Base-by-base conservation (phyloP, 2,888 invertebrate genomes). In the Netelia melanura region DNA sequence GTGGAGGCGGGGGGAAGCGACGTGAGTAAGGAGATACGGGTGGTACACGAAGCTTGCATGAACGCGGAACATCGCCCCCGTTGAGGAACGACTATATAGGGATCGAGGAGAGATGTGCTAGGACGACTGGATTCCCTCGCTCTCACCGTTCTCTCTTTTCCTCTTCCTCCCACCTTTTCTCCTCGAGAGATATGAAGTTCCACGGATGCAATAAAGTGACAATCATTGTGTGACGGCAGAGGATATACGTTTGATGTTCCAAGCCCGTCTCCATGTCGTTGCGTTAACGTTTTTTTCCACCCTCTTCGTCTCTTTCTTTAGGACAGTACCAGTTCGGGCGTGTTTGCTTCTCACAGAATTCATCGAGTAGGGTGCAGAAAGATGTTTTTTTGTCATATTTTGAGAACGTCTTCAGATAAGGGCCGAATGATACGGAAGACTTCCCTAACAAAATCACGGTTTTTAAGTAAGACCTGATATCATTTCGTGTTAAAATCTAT, bases 151-250 rank as follows among this genome's bases (percentile, higher is more conserved):
- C 17, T 82, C 38, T 65, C 21, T 54, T 72, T 61, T 14, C 48
- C 62, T 44, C 54, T 67, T 74, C 21, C 65, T 30, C 58, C 70
- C 38, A 38, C 38, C 38, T 38, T 75, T 43, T 56, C 54, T 80
- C 72, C 54, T 54, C 56, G 70, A 80, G 76, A 89, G 76, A 89
- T 79, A 85, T 85, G 86, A 88, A 88, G 81, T 86, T 87, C 87
- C 87, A 81, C 81, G 85, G 86, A 89, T 87, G 87, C 88, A 88
- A 90, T 87, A 86, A 87, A 88, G 87, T 87, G 89, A 87, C 89
- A 87, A 88, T 89, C 88, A 90, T 89, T 88, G 85, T 79, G 86
- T 86, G 86, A 88, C 86, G 76, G 44, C 80, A 83, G 81, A 85
- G 77, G 48, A 80, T 79, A 82, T 75, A 79, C 75, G 67, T 81